These are phyloP conservation scores for Mastomys coucha DNA, from an alignment of 2,113 vertebrate species.

Conservation along the genomic window DNA sequence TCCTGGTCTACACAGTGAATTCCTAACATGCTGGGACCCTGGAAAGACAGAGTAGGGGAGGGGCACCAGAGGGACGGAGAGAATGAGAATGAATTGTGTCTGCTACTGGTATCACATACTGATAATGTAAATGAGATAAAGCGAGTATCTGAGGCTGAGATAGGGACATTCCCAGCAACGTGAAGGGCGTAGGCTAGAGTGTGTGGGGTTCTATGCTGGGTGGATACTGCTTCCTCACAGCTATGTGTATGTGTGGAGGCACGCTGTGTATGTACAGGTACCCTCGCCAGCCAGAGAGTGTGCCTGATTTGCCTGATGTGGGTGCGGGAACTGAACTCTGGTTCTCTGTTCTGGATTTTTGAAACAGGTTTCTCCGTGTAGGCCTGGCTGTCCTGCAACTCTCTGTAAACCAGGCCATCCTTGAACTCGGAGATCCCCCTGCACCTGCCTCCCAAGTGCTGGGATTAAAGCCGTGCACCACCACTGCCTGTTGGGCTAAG, in stretches of 20 bases:
- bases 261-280: neutral
- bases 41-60: neutral
- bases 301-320: neutral
- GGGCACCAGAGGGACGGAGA: neutral
- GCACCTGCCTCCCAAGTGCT: neutral
- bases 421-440: neutral
- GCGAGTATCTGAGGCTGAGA: neutral
- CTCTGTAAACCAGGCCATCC: neutral
- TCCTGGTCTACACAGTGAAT: neutral
- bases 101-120: neutral
- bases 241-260: neutral
- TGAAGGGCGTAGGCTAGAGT: neutral
- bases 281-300: neutral
- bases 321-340: neutral
- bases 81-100: neutral
- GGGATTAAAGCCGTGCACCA: neutral
- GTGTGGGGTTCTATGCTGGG: neutral
- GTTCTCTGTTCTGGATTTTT: neutral
- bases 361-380: neutral
- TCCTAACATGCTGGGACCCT: neutral
- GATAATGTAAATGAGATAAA: neutral
- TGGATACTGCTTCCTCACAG: neutral
- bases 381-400: neutral
- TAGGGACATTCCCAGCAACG: neutral
- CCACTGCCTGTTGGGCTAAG: neutral